Conservation (phyloP, 2,888 invertebrate species). For the Diplolepis rosae region DNA sequence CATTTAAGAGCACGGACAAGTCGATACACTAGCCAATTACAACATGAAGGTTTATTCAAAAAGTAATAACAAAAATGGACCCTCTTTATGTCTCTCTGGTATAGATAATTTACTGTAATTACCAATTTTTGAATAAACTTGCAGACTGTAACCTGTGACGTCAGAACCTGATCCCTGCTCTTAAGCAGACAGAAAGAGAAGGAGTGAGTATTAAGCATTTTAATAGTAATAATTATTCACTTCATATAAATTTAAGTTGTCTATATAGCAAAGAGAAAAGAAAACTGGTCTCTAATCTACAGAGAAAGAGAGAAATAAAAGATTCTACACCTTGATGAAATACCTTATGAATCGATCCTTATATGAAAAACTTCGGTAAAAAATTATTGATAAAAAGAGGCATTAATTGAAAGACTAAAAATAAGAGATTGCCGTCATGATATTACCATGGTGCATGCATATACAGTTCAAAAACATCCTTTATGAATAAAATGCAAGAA, state of each 20-base stretch:
- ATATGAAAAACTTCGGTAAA: not conserved
- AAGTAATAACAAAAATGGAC: too few relatives aligned
- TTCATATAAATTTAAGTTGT: slow-evolving; percentile 40
- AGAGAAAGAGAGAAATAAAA: slow-evolving; percentile 19
- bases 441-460: slow-evolving; percentile 19
- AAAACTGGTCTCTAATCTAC: slow-evolving; percentile 40
- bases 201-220: slow-evolving; percentile 73
- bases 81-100: too few relatives aligned
- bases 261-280: slow-evolving; percentile 32
- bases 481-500: slow-evolving; percentile 1
- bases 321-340: not conserved
- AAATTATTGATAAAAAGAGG: not conserved
- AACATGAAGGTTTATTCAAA: too few relatives aligned
- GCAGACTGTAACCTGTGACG: too few relatives aligned
- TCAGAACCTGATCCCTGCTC: too few relatives aligned
- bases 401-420: not conserved
- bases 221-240: slow-evolving; percentile 46
- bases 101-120: too few relatives aligned
- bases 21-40: too few relatives aligned
- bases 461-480: slow-evolving; percentile 17
- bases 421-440: not conserved
- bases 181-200: slow-evolving; percentile 74
- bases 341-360: not conserved
- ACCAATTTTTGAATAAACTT: too few relatives aligned
- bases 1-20: too few relatives aligned